These are phyloP conservation scores for Picus viridis DNA, from an alignment of 2,797 vertebrate genomes.

Conservation along the genomic window DNA sequence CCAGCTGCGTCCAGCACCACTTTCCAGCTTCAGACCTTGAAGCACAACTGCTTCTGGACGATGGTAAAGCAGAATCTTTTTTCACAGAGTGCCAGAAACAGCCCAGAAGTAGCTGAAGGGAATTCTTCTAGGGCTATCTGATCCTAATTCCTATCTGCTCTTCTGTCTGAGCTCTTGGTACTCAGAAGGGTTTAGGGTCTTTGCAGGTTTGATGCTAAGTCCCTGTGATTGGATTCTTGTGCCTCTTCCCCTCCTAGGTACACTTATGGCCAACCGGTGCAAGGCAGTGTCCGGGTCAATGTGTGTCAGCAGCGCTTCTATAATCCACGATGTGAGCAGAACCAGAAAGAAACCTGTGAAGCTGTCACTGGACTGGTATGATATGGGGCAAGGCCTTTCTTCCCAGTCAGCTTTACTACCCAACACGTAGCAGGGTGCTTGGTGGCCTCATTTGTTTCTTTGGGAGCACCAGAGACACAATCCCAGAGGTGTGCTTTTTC, in stretches of 20 bases:
- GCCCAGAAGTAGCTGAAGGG: not conserved
- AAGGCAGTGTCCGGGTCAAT: conserved; percentile 39
- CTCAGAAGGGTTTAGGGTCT: not conserved
- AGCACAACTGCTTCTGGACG: not conserved
- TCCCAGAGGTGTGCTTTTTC: not conserved
- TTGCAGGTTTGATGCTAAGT: not conserved
- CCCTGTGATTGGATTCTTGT: not conserved
- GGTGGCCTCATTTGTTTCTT: not conserved
- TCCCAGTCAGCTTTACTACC: not conserved
- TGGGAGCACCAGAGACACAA: not conserved
- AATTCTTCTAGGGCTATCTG: not conserved
- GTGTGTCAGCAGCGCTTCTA: conserved; percentile 17
- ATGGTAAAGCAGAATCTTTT: not conserved
- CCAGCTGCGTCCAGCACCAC: not conserved
- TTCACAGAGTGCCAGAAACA: not conserved
- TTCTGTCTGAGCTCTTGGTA: not conserved
- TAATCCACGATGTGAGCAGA: not conserved
- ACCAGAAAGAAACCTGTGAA: conserved; percentile 12
- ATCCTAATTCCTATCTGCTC: not conserved
- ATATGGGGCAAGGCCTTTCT: not conserved
- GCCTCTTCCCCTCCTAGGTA: conserved; percentile 47
- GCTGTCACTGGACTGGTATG: conserved; percentile 49
- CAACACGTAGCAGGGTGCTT: not conserved
- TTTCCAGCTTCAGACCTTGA: not conserved
- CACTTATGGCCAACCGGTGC: conserved; percentile 60